A percentile compares a stretch with the other conserved stretches of the same genome.
These are phyloP conservation scores for Odontamblyopus rebecca DNA, from an alignment of 2,797 vertebrate species.

Conservation along the genomic window DNA sequence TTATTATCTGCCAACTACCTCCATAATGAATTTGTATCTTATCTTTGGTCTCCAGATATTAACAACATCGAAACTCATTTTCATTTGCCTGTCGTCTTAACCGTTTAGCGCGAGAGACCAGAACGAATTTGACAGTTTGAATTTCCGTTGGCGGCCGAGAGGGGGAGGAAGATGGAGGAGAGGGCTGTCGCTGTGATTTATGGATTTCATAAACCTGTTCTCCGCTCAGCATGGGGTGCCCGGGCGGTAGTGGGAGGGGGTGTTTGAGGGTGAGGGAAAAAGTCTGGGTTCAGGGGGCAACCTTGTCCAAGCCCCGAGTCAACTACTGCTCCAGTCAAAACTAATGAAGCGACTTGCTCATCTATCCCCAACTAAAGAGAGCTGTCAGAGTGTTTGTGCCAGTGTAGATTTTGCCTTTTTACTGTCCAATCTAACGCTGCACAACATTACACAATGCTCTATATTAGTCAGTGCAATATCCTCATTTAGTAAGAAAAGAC, in stretches of 20 bases:
- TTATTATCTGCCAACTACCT: conserved; percentile 66
- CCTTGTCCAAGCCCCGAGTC: neutral
- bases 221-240: conserved; percentile 60
- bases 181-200: conserved; percentile 79
- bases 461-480: neutral
- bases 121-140: conserved; percentile 62
- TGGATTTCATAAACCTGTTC: conserved; percentile 83
- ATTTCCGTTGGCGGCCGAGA: conserved; percentile 63
- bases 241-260: conserved; percentile 63
- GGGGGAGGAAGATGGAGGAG: conserved; percentile 52
- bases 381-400: neutral
- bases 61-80: conserved; percentile 69
- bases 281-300: conserved; percentile 52
- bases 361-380: conserved; percentile 20
- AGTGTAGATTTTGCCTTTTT: neutral
- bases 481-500: neutral
- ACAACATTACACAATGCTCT: neutral
- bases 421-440: neutral
- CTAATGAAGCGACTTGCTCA: conserved; percentile 43
- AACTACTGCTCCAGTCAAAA: conserved; percentile 15
- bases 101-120: conserved; percentile 62
- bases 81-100: conserved; percentile 68
- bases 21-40: conserved; percentile 62
- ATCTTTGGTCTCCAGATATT: conserved; percentile 58
- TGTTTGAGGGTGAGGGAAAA: conserved; percentile 42